A percentile compares a stretch with the other conserved stretches of the same genome.
Evolutionary conservation across 2,888 invertebrate species (phyloP).

Genomic region (Caenorhabditis wallacei): DNA sequence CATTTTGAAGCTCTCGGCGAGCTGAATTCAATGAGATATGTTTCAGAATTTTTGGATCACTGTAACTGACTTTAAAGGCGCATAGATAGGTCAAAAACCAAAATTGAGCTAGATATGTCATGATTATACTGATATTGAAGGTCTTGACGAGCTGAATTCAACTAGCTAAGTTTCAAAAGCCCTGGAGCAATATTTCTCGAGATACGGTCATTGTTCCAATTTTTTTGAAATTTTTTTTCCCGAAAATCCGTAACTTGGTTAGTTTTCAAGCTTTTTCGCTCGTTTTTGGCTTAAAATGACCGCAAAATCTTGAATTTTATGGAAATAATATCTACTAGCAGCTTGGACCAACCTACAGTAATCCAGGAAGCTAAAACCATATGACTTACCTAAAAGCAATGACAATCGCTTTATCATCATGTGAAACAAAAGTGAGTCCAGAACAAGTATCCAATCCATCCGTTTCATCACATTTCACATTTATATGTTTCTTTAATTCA

Average conservation of each 20-base stretch:
- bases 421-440: constrained; percentile 64
- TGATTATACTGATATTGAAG: too few species aligned
- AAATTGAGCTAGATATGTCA: background rate
- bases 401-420: constrained; percentile 66
- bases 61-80: too few species aligned
- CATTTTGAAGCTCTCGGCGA: background rate
- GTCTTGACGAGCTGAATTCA: too few species aligned
- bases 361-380: background rate
- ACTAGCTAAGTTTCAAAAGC: background rate
- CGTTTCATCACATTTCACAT: constrained; percentile 60
- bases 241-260: constrained; percentile 4
- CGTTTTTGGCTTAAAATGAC: too few species aligned
- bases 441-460: constrained; percentile 63
- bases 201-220: too few species aligned
- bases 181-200: too few species aligned
- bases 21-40: constrained; percentile 5
- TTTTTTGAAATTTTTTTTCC: constrained; percentile 9
- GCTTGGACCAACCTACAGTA: background rate
- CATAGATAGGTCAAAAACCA: background rate
- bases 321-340: too few species aligned
- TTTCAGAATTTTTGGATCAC: too few species aligned
- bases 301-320: background rate
- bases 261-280: background rate
- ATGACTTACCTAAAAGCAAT: constrained; percentile 57
- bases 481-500: constrained; percentile 54